A percentile compares a stretch with the other conserved stretches of the same genome.
phyloP scores from a whole-genome alignment of 2,888 invertebrate species.

The Chloroclystis v-ata region DNA sequence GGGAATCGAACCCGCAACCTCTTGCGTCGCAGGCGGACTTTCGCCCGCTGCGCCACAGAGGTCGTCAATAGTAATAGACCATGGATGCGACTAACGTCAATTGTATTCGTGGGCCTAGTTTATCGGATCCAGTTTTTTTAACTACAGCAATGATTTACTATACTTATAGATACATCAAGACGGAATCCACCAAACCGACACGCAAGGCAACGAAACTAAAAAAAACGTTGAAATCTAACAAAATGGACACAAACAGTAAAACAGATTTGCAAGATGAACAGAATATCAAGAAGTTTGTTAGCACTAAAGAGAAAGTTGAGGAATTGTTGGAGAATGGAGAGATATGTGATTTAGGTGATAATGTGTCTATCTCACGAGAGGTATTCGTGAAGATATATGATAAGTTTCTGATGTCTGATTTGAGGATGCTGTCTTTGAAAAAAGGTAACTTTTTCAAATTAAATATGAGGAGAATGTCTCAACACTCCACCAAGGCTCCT shows the following conservation, averaged over 20 bases:
- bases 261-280: slow-evolving; percentile 2
- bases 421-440: slow-evolving; percentile 18
- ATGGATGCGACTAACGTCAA: too few relatives aligned
- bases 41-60: too few relatives aligned
- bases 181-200: background rate
- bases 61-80: too few relatives aligned
- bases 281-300: slow-evolving; percentile 7
- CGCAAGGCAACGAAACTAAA: background rate
- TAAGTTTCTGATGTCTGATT: slow-evolving; percentile 12
- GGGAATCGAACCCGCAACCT: too few relatives aligned
- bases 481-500: too few relatives aligned
- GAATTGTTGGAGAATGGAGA: slow-evolving; percentile 12
- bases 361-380: slow-evolving; percentile 3
- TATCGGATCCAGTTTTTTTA: background rate
- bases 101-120: background rate
- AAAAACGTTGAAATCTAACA: background rate
- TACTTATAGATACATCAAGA: background rate
- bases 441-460: slow-evolving; percentile 8
- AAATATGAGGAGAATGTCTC: background rate
- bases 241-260: background rate
- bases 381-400: slow-evolving; percentile 17
- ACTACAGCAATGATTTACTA: too few relatives aligned
- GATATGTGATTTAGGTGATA: slow-evolving; percentile 3
- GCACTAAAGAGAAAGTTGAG: slow-evolving; percentile 9
- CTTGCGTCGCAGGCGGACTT: too few relatives aligned